Percentiles rank a stretch among this genome's conserved stretches.
Evolutionary conservation across 2,888 invertebrate species (phyloP).

Genomic region (Aethes cnicana): DNA sequence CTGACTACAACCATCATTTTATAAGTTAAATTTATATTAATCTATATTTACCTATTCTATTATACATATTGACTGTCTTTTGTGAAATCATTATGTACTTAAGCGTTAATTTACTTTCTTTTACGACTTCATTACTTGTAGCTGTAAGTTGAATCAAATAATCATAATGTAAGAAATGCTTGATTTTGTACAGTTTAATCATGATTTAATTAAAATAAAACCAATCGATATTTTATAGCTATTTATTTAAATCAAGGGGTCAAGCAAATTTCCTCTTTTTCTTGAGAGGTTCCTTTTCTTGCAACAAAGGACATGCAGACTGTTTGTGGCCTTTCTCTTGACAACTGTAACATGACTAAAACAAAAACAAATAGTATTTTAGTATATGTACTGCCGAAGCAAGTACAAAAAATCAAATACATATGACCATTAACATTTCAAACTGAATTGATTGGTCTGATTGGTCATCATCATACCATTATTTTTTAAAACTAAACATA

Average conservation of each 20-base stretch:
- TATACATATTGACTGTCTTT: slow-evolving; percentile 3
- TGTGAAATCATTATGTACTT: slow-evolving; percentile 1
- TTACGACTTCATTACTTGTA: no score
- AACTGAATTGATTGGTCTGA: no score
- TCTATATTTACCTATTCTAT: slow-evolving; percentile 3
- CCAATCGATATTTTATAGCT: slow-evolving; percentile 39
- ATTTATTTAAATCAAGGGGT: slow-evolving; percentile 45
- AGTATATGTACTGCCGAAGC: neutral
- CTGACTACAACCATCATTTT: neutral
- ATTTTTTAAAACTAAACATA: no score
- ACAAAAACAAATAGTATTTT: slow-evolving; percentile 35
- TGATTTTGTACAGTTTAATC: slow-evolving; percentile 41
- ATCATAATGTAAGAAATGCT: slow-evolving; percentile 6
- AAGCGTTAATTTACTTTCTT: no score
- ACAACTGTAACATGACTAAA: slow-evolving; percentile 83
- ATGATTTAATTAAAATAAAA: slow-evolving; percentile 44
- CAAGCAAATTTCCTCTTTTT: slow-evolving; percentile 60
- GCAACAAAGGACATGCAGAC: slow-evolving; percentile 72
- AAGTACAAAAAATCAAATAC: neutral
- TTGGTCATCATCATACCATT: no score
- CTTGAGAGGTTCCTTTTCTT: slow-evolving; percentile 42
- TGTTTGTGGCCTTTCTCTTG: slow-evolving; percentile 81
- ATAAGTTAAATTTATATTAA: neutral
- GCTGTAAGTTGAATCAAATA: neutral
- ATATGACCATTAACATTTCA: no score